Percentiles rank a stretch among this genome's conserved stretches.
These are phyloP conservation scores for Threskiornis aethiopicus DNA, from an alignment of 2,797 vertebrate genomes.

Conservation along the genomic window DNA sequence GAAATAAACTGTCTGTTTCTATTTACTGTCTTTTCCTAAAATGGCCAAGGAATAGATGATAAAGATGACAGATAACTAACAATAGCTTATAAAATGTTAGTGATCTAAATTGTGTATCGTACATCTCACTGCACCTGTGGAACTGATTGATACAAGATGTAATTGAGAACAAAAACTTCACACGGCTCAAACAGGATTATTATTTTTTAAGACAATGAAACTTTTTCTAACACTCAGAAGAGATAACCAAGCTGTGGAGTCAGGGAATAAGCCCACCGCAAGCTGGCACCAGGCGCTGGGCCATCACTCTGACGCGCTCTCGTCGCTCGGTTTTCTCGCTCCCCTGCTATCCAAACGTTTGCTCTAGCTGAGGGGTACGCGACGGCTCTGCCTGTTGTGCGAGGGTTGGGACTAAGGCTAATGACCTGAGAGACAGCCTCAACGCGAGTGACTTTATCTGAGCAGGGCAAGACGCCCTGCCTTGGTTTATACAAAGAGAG, in stretches of 20 bases:
- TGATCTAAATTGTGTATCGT: not conserved
- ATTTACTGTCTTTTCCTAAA: not conserved
- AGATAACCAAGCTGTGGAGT: not conserved
- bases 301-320: rapidly evolving
- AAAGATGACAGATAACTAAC: not conserved
- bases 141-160: not conserved
- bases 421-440: not conserved
- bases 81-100: not conserved
- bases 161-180: not conserved
- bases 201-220: not conserved
- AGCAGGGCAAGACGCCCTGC: not conserved
- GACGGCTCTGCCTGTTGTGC: not conserved
- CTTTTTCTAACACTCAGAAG: not conserved
- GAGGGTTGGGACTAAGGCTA: not conserved
- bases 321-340: not conserved
- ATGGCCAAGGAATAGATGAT: not conserved
- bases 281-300: not conserved
- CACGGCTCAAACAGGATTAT: not conserved
- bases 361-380: not conserved
- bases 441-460: not conserved
- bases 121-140: not conserved
- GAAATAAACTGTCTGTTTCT: not conserved
- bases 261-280: not conserved
- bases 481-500: not conserved
- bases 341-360: not conserved